Base-by-base conservation (phyloP, 2,797 vertebrate genomes). In the Sphaeramia orbicularis region DNA sequence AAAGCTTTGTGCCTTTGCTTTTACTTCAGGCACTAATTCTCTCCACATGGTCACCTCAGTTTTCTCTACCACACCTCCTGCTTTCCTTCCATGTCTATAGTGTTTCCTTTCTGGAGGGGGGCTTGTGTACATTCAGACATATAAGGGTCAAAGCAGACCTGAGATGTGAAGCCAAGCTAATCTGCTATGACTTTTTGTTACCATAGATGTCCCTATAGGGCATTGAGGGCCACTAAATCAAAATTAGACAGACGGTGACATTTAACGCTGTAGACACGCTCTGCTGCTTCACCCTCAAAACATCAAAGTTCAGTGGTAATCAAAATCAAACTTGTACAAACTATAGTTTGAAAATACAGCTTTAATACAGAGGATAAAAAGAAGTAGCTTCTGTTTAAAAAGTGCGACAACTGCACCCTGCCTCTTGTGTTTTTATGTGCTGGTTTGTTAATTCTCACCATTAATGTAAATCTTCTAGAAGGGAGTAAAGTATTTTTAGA, bases 171-270 rank as follows among this genome's bases (percentile, higher is more conserved):
- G 40, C 27, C 55, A 57, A 54, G 53, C 58, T 80, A 72, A 87
- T 84, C 65, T 69, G 47, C 45, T 13, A 24, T 57, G 71, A 74
- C 52, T 56, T 58, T 75, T 68, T 62, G 56, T 36, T 58, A 38
- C 56, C 35, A 18, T 75, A 69, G 41, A 36, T 71, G 54, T 74
- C 51, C 61, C 70, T 21, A 38, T 7, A 30, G 27, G 27, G 27
- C 27, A 30, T 7, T 30, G 27, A 71, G 40, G 59, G 62, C 10
- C 58, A 11, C 16, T 13, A 57, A 65, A 57, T 75, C 19, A 40
- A 65, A 80, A 50, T 59, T 40, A 65, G 53, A 62, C 52, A 50
- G 68, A 64, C 49, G 9, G 19, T 86, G 65, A 84, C 75, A 81
- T 81, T 80, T 70, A 65, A 44, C 4, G 2, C 55, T 24, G 40